A percentile compares a stretch with the other conserved stretches of the same genome.
phyloP scores from a whole-genome alignment of 2,113 vertebrate genomes.

The Upupa epops region DNA sequence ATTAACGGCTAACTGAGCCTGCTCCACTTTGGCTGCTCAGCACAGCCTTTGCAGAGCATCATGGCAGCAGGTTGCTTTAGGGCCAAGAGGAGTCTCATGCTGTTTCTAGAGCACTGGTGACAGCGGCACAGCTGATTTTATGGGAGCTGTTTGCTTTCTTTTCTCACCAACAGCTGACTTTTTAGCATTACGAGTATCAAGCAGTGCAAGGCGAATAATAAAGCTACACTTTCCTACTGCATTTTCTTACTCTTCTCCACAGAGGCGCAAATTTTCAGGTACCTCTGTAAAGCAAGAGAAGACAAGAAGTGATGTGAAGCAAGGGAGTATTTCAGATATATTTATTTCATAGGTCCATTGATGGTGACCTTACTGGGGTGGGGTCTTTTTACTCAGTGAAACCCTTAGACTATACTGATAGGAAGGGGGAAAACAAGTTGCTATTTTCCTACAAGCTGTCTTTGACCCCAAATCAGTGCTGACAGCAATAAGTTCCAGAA shows the following conservation, averaged over 20 bases:
- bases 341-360: background rate
- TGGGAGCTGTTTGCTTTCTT: background rate
- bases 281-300: background rate
- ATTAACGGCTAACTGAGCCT: background rate
- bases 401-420: background rate
- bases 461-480: background rate
- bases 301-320: background rate
- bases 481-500: background rate
- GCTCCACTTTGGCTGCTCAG: background rate
- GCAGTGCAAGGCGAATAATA: background rate
- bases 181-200: background rate
- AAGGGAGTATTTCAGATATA: background rate
- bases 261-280: background rate
- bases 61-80: background rate
- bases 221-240: background rate
- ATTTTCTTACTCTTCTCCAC: background rate
- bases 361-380: background rate
- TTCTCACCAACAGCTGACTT: background rate
- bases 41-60: background rate
- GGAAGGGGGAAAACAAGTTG: accelerated
- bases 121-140: slow-evolving; percentile 1
- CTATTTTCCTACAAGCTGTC: background rate
- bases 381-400: background rate
- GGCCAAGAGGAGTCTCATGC: background rate
- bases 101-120: background rate